These are phyloP conservation scores for Probaryconus sp. DNA, from an alignment of 1,140 invertebrate species.

Conservation along the genomic window DNA sequence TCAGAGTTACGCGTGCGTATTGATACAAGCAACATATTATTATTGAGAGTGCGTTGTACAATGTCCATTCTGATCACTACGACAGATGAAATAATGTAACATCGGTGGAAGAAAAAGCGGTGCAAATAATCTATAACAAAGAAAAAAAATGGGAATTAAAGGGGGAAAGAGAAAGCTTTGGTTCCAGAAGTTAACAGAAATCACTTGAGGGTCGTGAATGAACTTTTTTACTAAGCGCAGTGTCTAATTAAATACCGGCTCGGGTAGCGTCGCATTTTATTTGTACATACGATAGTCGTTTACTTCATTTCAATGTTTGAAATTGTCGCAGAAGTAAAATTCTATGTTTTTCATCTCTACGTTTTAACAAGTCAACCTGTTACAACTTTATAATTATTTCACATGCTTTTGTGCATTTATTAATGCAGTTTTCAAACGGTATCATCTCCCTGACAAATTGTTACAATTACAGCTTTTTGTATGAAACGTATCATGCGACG, in stretches of 20 bases:
- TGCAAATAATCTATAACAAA: conserved; percentile 64
- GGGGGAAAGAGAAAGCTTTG: conserved; percentile 14
- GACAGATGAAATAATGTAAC: conserved; percentile 65
- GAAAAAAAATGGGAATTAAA: conserved; percentile 28
- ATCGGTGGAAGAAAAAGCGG: conserved; percentile 61
- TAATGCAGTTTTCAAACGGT: conserved; percentile 1
- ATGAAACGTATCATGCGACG: too few species aligned
- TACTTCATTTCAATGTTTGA: conserved; percentile 51
- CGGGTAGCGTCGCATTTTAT: conserved; percentile 53
- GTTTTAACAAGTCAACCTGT: conserved; percentile 36
- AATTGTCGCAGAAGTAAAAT: conserved; percentile 51
- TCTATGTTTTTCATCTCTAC: conserved; percentile 17
- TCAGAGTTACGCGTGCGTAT: too few species aligned
- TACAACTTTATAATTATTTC: conserved; percentile 35
- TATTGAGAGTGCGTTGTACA: conserved; percentile 4
- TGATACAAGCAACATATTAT: conserved; percentile 6
- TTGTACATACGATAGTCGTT: conserved; percentile 33
- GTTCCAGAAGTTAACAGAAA: conserved; percentile 4
- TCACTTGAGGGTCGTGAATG: conserved; percentile 59
- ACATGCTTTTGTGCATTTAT: conserved; percentile 11
- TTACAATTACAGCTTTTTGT: too few species aligned
- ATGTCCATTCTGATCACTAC: conserved; percentile 63
- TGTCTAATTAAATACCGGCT: conserved; percentile 64
- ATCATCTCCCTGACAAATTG: too few species aligned
- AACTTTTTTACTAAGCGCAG: conserved; percentile 61